A percentile compares a stretch with the other conserved stretches of the same genome.
phyloP scores from a whole-genome alignment of 2,113 vertebrate species.

The Heptranchias perlo region DNA sequence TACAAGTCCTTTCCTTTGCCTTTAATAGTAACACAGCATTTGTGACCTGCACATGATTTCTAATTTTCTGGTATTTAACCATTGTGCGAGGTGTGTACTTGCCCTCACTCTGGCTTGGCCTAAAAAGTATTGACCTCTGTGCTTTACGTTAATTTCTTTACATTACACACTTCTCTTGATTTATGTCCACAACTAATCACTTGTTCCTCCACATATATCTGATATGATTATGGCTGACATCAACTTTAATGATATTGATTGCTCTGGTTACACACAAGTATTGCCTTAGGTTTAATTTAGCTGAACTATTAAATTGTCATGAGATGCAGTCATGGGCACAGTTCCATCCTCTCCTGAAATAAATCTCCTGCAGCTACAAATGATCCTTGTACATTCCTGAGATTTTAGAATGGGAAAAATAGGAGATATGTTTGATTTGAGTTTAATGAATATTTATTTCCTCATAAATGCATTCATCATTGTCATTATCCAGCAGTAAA shows the following conservation, averaged over 20 bases:
- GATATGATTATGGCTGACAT: conserved; percentile 46
- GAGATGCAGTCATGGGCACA: conserved; percentile 46
- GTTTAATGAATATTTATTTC: conserved; percentile 62
- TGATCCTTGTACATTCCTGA: conserved; percentile 42
- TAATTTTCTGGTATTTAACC: conserved; percentile 6
- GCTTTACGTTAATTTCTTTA: conserved; percentile 38
- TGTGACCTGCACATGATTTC: background rate
- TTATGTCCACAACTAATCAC: conserved; percentile 45
- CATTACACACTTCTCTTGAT: conserved; percentile 39
- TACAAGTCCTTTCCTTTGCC: background rate
- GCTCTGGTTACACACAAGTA: conserved; percentile 47
- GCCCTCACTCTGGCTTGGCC: background rate
- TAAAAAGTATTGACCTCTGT: background rate
- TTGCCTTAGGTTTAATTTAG: conserved; percentile 52
- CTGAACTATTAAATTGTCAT: conserved; percentile 52
- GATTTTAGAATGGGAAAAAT: conserved; percentile 43
- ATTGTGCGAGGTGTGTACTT: background rate
- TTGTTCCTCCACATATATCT: conserved; percentile 48
- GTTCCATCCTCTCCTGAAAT: conserved; percentile 49
- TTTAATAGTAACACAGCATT: background rate
- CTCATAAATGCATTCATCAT: conserved; percentile 59
- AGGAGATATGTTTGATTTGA: conserved; percentile 50
- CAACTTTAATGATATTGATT: conserved; percentile 51
- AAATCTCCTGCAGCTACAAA: conserved; percentile 50
- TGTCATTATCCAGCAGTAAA: conserved; percentile 59